These are phyloP conservation scores for Lumbricus terrestris DNA, from an alignment of 2,888 invertebrate genomes.

Conservation along the genomic window DNA sequence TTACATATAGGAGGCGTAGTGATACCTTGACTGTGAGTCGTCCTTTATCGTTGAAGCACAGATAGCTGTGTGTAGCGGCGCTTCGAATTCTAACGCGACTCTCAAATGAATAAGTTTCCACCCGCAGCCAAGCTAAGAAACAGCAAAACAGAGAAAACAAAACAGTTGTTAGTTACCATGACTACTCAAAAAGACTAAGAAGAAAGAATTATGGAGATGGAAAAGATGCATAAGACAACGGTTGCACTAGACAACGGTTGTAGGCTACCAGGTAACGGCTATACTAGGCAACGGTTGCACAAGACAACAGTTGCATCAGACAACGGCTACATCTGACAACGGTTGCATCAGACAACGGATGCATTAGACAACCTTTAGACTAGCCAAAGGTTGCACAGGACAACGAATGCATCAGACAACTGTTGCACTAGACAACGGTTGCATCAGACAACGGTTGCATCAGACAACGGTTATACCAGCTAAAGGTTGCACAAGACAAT, in stretches of 20 bases:
- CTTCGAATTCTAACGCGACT: constrained; percentile 21
- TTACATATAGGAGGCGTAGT: not conserved
- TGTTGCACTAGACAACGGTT: no score
- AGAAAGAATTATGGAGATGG: not conserved
- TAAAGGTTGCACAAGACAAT: no score
- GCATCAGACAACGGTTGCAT: not conserved
- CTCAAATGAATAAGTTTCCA: constrained; percentile 18
- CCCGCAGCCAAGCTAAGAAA: constrained; percentile 13
- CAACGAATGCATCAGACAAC: not conserved
- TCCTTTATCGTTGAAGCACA: constrained; percentile 19
- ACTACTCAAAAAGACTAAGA: not conserved
- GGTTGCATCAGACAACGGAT: not conserved
- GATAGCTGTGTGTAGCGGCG: not conserved
- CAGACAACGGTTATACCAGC: not conserved
- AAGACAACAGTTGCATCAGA: no score
- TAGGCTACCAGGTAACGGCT: no score
- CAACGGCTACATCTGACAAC: no score
- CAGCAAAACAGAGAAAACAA: no score
- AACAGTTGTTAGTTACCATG: no score
- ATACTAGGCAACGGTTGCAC: no score
- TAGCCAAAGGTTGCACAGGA: not conserved
- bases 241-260: no score
- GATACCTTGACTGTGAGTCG: constrained; percentile 19
- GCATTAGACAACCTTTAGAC: no score
- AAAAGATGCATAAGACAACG: no score